A percentile compares a stretch with the other conserved stretches of the same genome.
phyloP scores from a whole-genome alignment of 2,888 invertebrate genomes.

The Lepidonotus clava region DNA sequence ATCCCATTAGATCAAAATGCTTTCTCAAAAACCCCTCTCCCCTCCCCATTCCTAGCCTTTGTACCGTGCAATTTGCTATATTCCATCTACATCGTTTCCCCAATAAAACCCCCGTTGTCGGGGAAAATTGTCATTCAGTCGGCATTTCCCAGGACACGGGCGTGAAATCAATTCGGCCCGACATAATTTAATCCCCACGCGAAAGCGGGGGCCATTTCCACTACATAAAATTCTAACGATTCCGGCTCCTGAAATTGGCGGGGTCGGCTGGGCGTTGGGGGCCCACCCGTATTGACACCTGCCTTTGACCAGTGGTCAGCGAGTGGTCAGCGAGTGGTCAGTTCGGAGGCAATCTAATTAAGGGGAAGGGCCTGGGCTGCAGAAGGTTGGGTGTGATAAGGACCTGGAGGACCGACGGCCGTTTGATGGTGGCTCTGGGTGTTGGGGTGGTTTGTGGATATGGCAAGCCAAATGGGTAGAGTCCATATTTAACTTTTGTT shows the following conservation, averaged over 20 bases:
- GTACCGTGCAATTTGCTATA: no score
- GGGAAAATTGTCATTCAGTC: not conserved
- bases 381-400: not conserved
- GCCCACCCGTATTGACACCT: not conserved
- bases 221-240: not conserved
- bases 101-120: not conserved
- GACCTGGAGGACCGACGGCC: no score
- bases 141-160: not conserved
- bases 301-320: not conserved
- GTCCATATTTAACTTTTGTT: no score
- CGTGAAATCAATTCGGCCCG: not conserved
- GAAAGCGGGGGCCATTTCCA: not conserved
- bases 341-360: slow-evolving; percentile 5
- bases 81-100: not conserved
- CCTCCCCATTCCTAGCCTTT: no score
- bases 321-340: not conserved
- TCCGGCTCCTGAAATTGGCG: not conserved
- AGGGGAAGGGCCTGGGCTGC: not conserved
- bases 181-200: not conserved
- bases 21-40: no score
- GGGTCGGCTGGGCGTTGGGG: not conserved
- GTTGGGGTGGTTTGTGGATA: no score
- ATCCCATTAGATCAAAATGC: no score
- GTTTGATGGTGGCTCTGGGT: no score
- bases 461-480: no score